These are phyloP conservation scores for Blastobasis adustella DNA, from an alignment of 2,888 invertebrate genomes.

Conservation along the genomic window DNA sequence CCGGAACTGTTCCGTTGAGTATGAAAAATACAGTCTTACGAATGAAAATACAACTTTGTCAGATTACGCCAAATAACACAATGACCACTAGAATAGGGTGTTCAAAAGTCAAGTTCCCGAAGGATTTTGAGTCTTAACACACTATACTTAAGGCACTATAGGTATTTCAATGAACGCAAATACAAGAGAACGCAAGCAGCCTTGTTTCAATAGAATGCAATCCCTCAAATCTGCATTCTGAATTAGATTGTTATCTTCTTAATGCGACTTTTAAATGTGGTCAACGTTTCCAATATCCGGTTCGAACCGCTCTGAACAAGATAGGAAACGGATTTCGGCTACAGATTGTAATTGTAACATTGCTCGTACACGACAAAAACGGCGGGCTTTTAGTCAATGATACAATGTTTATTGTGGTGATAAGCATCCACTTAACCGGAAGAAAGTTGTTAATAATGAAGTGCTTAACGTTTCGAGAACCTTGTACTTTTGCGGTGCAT, in stretches of 20 bases:
- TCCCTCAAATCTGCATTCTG: constrained; percentile 52
- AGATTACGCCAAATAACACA: no score
- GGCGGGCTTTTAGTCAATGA: constrained; percentile 24
- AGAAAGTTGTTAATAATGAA: constrained; percentile 22
- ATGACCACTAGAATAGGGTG: no score
- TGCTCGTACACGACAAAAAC: no score
- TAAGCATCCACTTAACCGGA: constrained; percentile 30
- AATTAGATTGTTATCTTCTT: constrained; percentile 62
- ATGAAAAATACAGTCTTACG: background rate
- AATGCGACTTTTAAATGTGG: constrained; percentile 43
- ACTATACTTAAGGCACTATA: constrained; percentile 1
- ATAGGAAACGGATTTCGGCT: no score
- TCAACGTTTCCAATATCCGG: constrained; percentile 43
- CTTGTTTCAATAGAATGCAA: constrained; percentile 35
- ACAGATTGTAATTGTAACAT: no score
- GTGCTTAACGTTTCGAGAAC: background rate
- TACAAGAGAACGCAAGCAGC: constrained; percentile 18
- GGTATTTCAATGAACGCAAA: constrained; percentile 14
- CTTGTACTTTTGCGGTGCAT: background rate
- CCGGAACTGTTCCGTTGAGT: background rate
- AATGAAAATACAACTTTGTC: no score
- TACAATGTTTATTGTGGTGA: constrained; percentile 40
- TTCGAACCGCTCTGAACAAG: constrained; percentile 13
- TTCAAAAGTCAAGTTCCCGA: background rate
- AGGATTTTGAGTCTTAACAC: background rate